Base-by-base conservation (phyloP, 2,113 vertebrate species). In the Peromyscus californicus region DNA sequence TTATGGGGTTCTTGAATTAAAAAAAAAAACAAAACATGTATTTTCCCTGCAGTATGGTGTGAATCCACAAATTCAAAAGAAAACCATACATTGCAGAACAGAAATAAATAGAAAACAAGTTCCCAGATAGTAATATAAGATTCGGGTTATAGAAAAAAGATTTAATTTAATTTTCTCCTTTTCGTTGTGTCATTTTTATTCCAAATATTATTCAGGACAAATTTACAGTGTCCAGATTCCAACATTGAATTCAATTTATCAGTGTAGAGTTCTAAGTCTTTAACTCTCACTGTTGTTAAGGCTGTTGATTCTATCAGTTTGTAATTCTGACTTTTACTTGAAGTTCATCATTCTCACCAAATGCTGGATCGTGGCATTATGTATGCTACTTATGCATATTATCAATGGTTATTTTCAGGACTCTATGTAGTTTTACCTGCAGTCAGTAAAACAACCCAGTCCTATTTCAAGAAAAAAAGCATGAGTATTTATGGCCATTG, bases 21-120 rank as follows among this genome's bases (percentile, higher is more conserved):
- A 87, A 95, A 89, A 51, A 51, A 9, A 51, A 51, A n/a, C n/a
- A n/a, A n/a, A 48, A 78, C n/a, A 78, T 54, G 24, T 63, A 19
- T 89, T 90, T 61, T 3, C n/a, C 33, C 5, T 78, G 70, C 3
- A 15, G 21, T 16, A 12, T 24, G 15, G 9, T 45, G 33, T 76
- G 54, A 92, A 82, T 39, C 93, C 69, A 94, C 54, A 67, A 70
- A 72, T 72, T 90, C 88, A 85, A 95, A 90, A 86, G n/a, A 84
- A 78, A 95, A 12, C 48, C 7, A 16, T 24, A 48, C 3, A 65
- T 61, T 74, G 94, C 6, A 2, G 7, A 72, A 54, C 21, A 80
- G 42, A 1, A 93, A 5, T 54, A 92, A 80, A 67, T 33, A 48
- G 36, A 67, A 36, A 82, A 90, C 84, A 90, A n/a, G 12, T 36